Percentiles rank a stretch among this genome's conserved stretches.
phyloP scores from a whole-genome alignment of 2,888 invertebrate species.

The Sarcophaga variegata region DNA sequence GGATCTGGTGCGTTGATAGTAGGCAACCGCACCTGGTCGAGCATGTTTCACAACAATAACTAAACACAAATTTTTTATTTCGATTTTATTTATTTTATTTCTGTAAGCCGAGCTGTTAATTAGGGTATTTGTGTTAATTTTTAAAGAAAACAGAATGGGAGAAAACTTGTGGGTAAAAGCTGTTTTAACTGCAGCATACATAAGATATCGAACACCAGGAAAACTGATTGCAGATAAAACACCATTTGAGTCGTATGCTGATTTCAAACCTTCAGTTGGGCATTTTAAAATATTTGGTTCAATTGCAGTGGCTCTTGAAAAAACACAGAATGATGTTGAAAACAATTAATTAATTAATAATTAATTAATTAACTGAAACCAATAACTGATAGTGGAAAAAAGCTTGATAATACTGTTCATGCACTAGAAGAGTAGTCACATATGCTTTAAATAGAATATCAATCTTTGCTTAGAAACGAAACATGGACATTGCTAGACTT shows the following conservation, averaged over 20 bases:
- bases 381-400: slow-evolving; percentile 15
- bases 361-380: too few relatives aligned
- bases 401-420: neutral
- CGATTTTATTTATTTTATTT: slow-evolving; percentile 26
- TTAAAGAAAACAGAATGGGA: neutral
- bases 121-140: slow-evolving; percentile 3
- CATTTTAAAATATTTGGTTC: slow-evolving; percentile 13
- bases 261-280: neutral
- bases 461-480: slow-evolving; percentile 46
- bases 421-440: neutral
- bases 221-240: neutral
- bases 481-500: slow-evolving; percentile 61
- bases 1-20: slow-evolving; percentile 5
- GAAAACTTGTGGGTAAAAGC: slow-evolving; percentile 11
- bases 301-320: neutral
- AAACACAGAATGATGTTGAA: neutral
- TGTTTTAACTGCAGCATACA: slow-evolving; percentile 4
- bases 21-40: slow-evolving; percentile 29
- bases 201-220: slow-evolving; percentile 6
- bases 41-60: slow-evolving; percentile 47
- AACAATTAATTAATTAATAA: too few relatives aligned
- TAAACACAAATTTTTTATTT: neutral
- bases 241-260: neutral
- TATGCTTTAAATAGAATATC: slow-evolving; percentile 51
- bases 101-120: slow-evolving; percentile 27